Conservation (phyloP, 2,113 vertebrate species). For the Vireo altiloquus region DNA sequence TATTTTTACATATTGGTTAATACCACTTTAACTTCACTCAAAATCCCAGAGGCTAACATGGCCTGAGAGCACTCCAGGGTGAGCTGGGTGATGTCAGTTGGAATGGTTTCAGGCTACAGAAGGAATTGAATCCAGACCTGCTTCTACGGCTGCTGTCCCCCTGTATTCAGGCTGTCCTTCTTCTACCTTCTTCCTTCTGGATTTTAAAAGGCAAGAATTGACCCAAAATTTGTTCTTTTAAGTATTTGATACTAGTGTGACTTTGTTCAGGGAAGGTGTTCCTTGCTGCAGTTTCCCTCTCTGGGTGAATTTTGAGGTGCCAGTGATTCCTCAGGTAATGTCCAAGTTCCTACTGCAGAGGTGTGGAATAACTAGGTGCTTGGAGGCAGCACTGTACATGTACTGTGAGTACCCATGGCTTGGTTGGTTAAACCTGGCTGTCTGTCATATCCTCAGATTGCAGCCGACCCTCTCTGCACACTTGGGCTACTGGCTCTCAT, state of each 20-base stretch:
- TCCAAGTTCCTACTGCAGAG: background rate
- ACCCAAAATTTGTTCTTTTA: background rate
- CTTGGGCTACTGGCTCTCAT: background rate
- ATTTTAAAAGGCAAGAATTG: background rate
- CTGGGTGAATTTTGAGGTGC: background rate
- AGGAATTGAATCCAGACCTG: background rate
- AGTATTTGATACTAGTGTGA: background rate
- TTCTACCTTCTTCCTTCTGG: background rate
- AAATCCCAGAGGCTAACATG: background rate
- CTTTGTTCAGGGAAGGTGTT: background rate
- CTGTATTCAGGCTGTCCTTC: background rate
- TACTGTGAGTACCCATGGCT: accelerated
- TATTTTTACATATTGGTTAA: background rate
- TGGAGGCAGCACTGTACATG: background rate
- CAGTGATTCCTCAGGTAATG: background rate
- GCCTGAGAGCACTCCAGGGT: background rate
- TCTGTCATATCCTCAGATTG: background rate
- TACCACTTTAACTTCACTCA: background rate
- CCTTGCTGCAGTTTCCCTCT: background rate
- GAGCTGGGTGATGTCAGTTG: background rate
- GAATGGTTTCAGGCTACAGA: background rate
- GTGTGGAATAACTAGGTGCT: accelerated
- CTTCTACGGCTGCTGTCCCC: background rate
- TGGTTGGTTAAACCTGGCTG: background rate
- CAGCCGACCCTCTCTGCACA: background rate